phyloP scores from a whole-genome alignment of 1,140 invertebrate genomes.

The Mya arenaria region DNA sequence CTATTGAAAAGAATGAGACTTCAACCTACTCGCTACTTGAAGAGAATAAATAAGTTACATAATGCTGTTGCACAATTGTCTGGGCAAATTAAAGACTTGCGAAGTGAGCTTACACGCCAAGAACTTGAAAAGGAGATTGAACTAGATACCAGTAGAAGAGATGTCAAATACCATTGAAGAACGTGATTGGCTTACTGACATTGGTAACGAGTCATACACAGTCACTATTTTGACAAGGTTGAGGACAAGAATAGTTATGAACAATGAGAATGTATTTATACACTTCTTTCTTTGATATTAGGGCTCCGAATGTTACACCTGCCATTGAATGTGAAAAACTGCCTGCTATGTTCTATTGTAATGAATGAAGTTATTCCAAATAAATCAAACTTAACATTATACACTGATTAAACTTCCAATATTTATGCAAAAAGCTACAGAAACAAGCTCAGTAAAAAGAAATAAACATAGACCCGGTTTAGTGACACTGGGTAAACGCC shows the following conservation, averaged over 20 bases:
- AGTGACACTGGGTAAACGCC: too few species aligned
- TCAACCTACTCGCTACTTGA: background rate
- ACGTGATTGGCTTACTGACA: conserved; percentile 20
- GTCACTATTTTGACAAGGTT: conserved; percentile 4
- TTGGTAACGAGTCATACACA: background rate
- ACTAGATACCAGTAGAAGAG: background rate
- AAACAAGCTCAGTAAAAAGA: too few species aligned
- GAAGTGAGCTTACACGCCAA: background rate
- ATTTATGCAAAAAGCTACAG: too few species aligned
- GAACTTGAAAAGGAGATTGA: background rate
- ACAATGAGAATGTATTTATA: conserved; percentile 29
- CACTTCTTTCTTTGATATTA: conserved; percentile 1
- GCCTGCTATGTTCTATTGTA: conserved; percentile 2
- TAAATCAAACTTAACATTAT: conserved; percentile 50
- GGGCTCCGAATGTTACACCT: background rate
- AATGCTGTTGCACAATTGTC: background rate
- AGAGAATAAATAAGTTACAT: background rate
- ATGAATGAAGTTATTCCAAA: conserved; percentile 42
- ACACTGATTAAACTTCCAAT: conserved; percentile 60
- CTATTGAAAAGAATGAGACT: conserved; percentile 14
- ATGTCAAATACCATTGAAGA: background rate
- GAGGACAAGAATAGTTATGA: conserved; percentile 19
- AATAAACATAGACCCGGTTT: too few species aligned
- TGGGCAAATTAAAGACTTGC: background rate
- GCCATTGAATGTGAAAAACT: background rate